Evolutionary conservation across 1,140 invertebrate species (phyloP), one percentile per base, ranked within the genome.

Genomic region (Drosophila ironensis): DNA sequence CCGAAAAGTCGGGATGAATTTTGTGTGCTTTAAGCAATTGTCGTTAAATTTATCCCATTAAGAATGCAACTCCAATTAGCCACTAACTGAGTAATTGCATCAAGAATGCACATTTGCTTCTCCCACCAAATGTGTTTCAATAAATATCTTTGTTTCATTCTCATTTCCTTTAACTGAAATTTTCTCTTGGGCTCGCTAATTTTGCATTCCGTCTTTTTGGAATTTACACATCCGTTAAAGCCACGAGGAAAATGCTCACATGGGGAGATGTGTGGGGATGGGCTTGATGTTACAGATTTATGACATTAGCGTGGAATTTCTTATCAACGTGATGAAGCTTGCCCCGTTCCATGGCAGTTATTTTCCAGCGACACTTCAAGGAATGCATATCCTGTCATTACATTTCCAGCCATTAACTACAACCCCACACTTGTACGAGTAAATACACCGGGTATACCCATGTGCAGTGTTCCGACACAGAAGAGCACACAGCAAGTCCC

Each of bases 341-440:
- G 12, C 16, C 12, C 11, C 9, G 7, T 3, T 47, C 42, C 19
- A 24, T 14, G 8, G 51, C 25, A 45, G 25, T 57, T 16, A 19
- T 14, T 17, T 27, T 16, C 6, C 3, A 22, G 25, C 37, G 22
- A 24, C 67, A 70, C 67, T 71, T 30, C 51, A 38, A 59, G 44
- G 64, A 69, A 60, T 70, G 66, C 67, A 71, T 51, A 71, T 71
- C 68, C 67, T 61, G 67, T 71, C 68, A 71, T 71, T 71, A 71
- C 67, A 71, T 71, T 71, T 47, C 68, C 68, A 71, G 54, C 68
- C 68, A 71, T 71, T 71, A 71, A 71, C 20, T 56, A 16, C 67
- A 70, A 17, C 46, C 22, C 17, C 30, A 44, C 28, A 20, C 8
- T 8, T 14, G 35, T 5, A 20, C 9, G 12, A 12, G 4, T 14